Base-by-base conservation (phyloP, 1,140 invertebrate genomes). In the Zaprionus gabonicus region DNA sequence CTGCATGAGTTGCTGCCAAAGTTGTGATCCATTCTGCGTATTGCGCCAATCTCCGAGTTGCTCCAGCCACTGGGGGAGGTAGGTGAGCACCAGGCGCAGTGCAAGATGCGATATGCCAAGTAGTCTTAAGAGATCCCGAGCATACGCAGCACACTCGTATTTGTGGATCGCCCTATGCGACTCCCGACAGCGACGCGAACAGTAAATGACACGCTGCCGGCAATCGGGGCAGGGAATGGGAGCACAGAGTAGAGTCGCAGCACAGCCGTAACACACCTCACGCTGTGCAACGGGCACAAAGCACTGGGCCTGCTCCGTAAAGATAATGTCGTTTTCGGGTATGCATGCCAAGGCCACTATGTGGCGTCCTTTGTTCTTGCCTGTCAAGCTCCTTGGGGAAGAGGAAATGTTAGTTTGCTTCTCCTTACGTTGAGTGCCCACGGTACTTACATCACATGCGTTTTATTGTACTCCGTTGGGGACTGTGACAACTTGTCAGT, bases 251-350 rank as follows among this genome's bases (percentile, higher is more conserved):
- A 85, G 20, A 4, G 4, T 80, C n/a, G 75, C n/a, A 3, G 76
- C 84, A 34, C 91, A 92, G 51, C 90, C 75, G 41, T 92, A 84
- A 25, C 91, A 92, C 46, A 92, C 85, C 0, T 71, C 10, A 27
- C 51, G 53, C 17, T 78, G 53, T 10, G 81, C 66, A 4, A 90
- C 28, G 7, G 91, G 84, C 51, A 91, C 78, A 71, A 92, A 86
- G 38, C 84, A 81, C 1, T 57, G 31, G 0, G 84, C 74, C 4
- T 38, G 46, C 56, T 92, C 91, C 2, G 20, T 65, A 27, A 92
- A 92, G 20, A 92, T 80, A 0, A 82, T 6, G 12, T 78, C 58
- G 4, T 68, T 64, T 2, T 69, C 15, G 2, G 10, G 1, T 10
- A 92, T 77, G 1, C 4, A n/a, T 4, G 31, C 17, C 27, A 53